These are phyloP conservation scores for Tetramorium parvispinum DNA, from an alignment of 1,140 invertebrate species.

Conservation along the genomic window DNA sequence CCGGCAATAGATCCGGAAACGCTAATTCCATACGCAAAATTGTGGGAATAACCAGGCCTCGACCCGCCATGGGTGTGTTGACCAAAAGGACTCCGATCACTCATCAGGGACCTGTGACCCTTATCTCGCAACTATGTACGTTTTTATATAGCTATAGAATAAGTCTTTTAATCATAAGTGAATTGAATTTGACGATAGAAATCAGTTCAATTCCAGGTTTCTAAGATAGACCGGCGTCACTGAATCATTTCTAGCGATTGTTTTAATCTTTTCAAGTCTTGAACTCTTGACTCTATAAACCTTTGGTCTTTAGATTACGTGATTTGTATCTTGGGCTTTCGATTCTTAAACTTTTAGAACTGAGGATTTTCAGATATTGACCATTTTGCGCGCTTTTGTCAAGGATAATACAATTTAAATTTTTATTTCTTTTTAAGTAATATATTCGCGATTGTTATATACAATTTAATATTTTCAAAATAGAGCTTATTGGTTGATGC, in stretches of 20 bases:
- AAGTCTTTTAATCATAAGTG: neutral
- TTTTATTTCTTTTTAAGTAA: neutral
- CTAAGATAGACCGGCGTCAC: neutral
- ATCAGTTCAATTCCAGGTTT: neutral
- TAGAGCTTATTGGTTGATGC: neutral
- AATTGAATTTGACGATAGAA: neutral
- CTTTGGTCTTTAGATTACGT: constrained; percentile 22
- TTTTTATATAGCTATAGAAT: constrained; percentile 36
- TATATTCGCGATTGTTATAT: neutral
- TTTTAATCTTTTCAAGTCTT: constrained; percentile 12
- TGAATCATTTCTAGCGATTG: neutral
- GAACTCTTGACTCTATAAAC: constrained; percentile 18
- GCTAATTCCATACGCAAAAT: constrained; percentile 74
- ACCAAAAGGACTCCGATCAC: constrained; percentile 76
- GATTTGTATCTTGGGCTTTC: neutral
- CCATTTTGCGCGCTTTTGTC: neutral
- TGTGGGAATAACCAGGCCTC: constrained; percentile 81
- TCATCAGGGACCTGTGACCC: constrained; percentile 84
- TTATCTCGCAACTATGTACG: constrained; percentile 86
- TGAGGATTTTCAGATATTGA: neutral
- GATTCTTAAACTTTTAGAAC: neutral
- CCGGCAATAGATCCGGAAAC: constrained; percentile 62
- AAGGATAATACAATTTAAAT: neutral
- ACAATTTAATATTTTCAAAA: neutral
- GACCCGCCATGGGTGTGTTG: constrained; percentile 79